Evolutionary conservation across 2,888 invertebrate genomes (phyloP).

Genomic region (Nemapogon koenigi): DNA sequence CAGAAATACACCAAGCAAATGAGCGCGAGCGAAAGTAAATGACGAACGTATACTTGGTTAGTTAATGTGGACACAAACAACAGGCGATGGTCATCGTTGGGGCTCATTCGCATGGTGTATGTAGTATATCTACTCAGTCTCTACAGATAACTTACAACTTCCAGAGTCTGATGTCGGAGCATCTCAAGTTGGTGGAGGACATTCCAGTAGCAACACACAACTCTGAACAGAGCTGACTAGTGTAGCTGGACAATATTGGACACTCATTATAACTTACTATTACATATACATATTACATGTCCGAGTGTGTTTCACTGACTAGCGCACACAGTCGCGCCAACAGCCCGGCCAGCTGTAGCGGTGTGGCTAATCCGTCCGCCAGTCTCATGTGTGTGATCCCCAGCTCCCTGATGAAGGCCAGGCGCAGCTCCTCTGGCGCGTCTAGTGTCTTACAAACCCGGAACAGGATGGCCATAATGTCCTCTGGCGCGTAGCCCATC

Average conservation of each 20-base stretch:
- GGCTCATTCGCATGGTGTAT: too few species aligned
- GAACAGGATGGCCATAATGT: constrained; percentile 94
- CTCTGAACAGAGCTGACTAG: background rate
- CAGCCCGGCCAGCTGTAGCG: constrained; percentile 90
- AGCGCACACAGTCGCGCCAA: constrained; percentile 80
- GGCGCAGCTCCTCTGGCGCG: constrained; percentile 80
- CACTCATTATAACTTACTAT: background rate
- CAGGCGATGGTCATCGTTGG: too few species aligned
- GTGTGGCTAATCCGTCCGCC: constrained; percentile 84
- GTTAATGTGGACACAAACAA: too few species aligned
- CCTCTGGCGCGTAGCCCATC: constrained; percentile 95
- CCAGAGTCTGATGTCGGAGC: constrained; percentile 66
- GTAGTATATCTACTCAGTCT: too few species aligned
- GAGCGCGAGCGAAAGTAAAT: too few species aligned
- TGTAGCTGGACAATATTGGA: background rate
- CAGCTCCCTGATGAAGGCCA: constrained; percentile 90
- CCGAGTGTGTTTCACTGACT: constrained; percentile 12
- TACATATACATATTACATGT: too few species aligned
- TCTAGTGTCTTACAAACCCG: constrained; percentile 89
- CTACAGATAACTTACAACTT: too few species aligned
- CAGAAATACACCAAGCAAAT: too few species aligned
- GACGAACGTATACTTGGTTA: too few species aligned
- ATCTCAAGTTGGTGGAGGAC: constrained; percentile 58
- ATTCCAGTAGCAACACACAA: constrained; percentile 11
- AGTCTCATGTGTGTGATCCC: constrained; percentile 90